Percentiles rank a stretch among this genome's conserved stretches.
Conservation (phyloP, 2,113 vertebrate species). For the Podocnemis expansa region DNA sequence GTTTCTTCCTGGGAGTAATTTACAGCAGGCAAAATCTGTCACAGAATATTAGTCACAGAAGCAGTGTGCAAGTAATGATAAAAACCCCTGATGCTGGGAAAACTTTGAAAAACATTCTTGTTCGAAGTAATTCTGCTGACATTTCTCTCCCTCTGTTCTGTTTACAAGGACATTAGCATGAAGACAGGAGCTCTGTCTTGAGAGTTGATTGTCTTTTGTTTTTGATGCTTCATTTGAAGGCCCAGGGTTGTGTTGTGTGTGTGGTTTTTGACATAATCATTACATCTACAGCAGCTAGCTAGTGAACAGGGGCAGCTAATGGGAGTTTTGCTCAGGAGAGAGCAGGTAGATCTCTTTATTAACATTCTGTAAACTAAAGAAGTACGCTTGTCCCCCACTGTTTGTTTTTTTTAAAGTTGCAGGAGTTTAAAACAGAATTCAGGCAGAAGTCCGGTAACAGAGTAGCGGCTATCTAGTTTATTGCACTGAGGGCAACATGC, state of each 20-base stretch:
- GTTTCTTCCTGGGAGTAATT: slow-evolving; percentile 35
- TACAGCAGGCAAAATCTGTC: slow-evolving; percentile 12
- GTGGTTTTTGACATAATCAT: background rate
- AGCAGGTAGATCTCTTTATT: too few species aligned
- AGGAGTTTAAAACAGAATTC: too few species aligned
- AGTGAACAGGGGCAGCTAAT: too few species aligned
- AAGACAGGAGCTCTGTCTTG: background rate
- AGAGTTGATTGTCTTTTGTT: background rate
- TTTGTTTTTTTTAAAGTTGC: too few species aligned
- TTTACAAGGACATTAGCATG: background rate
- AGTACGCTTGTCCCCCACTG: too few species aligned
- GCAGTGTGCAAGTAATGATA: background rate
- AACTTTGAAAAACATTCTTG: background rate
- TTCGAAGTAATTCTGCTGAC: background rate
- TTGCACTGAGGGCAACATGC: too few species aligned
- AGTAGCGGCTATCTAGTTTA: too few species aligned
- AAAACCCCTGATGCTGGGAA: slow-evolving; percentile 20
- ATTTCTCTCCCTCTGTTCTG: background rate
- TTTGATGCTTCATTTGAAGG: background rate
- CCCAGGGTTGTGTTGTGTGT: background rate
- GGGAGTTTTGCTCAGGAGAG: too few species aligned
- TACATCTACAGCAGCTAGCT: background rate
- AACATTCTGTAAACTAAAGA: too few species aligned
- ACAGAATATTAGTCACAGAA: slow-evolving; percentile 37
- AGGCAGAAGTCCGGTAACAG: too few species aligned